Base-by-base conservation (phyloP, 2,113 vertebrate genomes). In the Notarius lentiginosus region DNA sequence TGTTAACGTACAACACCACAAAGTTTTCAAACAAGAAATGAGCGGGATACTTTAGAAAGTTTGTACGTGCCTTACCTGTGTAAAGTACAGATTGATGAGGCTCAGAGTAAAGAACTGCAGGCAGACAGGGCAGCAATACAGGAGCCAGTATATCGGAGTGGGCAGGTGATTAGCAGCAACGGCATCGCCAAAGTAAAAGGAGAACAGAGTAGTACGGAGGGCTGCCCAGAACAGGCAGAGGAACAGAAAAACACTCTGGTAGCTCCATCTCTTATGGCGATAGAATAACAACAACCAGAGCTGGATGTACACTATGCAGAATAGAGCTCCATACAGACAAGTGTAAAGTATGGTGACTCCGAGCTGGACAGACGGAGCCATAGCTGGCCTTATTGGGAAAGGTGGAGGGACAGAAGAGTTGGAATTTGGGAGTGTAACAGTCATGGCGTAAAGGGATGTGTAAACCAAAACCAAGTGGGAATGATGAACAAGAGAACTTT, bases 41-140 rank as follows among this genome's bases (percentile, higher is more conserved):
- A 22, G 76, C 5, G 10, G 5, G 18, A 63, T 0, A 4, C 12
- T 58, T 27, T 11, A 49, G 17, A 5, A 58, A 17, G 4, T 30
- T 17, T 18, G 34, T 0, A n/a, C 8, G 58, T 5, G 2, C 7
- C 88, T 94, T 91, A 97, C 96, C 96, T 97, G 96, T 72, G 95
- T 96, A 88, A 97, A 97, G 90, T 97, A 97, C 80, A 96, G 93
- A 87, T 96, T 97, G 90, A 97, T 96, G 60, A 97, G 96, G 84
- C 95, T 96, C 89, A 97, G 93, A 0, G 96, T 97, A 94, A 97
- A 96, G 92, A 97, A 97, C 94, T 97, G 96, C 90, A 97, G 92
- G 88, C 96, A 97, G 30, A 97, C 96, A 0, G 96, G 96, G 90
- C 94, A 97, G 91, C 96, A 97, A 90, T 97, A 97, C 56, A 97